phyloP scores from a whole-genome alignment of 2,113 vertebrate genomes.

The Hippocampus zosterae region DNA sequence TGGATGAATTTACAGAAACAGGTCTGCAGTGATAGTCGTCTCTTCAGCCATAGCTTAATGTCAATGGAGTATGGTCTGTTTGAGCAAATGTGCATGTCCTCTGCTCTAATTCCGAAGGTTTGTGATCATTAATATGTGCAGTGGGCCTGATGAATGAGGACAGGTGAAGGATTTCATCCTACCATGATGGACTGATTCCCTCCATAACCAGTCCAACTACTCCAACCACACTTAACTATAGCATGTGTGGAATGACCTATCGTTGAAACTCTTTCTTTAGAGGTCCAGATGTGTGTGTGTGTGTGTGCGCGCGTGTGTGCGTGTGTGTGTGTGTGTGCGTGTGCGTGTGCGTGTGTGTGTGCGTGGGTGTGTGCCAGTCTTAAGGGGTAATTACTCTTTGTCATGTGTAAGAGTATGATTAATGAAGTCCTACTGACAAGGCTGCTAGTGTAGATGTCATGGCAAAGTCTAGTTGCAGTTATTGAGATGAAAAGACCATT shows the following conservation, averaged over 20 bases:
- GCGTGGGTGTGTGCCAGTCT: conserved; percentile 13
- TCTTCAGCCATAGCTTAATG: conserved; percentile 10
- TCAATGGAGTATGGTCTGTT: not conserved
- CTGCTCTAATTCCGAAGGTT: conserved; percentile 75
- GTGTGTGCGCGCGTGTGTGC: not conserved
- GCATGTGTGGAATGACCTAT: conserved; percentile 36
- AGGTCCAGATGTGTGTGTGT: conserved; percentile 1
- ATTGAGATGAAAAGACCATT: conserved; percentile 49
- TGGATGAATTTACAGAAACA: not conserved
- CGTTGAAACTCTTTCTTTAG: conserved; percentile 50
- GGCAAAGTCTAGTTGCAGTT: conserved; percentile 48
- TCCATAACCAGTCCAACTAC: conserved; percentile 64
- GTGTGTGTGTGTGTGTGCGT: not conserved
- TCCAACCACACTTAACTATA: conserved; percentile 31
- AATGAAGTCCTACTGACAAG: conserved; percentile 67
- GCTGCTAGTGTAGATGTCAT: conserved; percentile 58
- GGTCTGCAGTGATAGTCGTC: conserved; percentile 14
- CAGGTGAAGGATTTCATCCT: conserved; percentile 72
- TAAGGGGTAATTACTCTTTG: conserved; percentile 67
- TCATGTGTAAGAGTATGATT: conserved; percentile 69
- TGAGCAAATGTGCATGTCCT: conserved; percentile 59
- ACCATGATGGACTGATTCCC: conserved; percentile 66
- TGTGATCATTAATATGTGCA: conserved; percentile 76
- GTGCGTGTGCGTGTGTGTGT: conserved; percentile 1
- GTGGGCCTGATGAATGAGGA: conserved; percentile 78